Evolutionary conservation across 2,113 vertebrate genomes (phyloP).

Genomic region (Eptesicus fuscus): DNA sequence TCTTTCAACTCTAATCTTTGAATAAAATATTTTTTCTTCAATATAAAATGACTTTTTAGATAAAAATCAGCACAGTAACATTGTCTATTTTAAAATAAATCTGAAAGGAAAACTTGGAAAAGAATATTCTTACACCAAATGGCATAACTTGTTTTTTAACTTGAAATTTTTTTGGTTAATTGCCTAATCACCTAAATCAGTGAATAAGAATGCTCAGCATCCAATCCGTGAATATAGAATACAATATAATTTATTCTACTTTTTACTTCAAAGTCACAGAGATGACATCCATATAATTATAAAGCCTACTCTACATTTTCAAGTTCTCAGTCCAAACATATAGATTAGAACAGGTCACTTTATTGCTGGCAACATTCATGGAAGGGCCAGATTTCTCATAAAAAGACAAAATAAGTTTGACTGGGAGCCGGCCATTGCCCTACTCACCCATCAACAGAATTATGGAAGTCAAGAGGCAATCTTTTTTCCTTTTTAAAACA

Average conservation of each 20-base stretch:
- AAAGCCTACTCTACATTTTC: constrained; percentile 46
- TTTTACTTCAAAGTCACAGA: constrained; percentile 62
- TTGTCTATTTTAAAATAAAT: constrained; percentile 56
- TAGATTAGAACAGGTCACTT: constrained; percentile 66
- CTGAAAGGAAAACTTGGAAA: constrained; percentile 61
- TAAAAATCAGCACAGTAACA: constrained; percentile 68
- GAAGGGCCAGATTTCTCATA: constrained; percentile 49
- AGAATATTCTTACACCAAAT: constrained; percentile 63
- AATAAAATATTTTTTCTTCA: constrained; percentile 72
- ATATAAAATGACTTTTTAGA: constrained; percentile 72
- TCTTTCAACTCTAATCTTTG: constrained; percentile 65
- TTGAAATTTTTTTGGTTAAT: constrained; percentile 35
- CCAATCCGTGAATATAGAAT: constrained; percentile 73
- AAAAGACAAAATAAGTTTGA: constrained; percentile 38
- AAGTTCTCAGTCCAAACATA: constrained; percentile 58
- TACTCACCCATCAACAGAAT: constrained; percentile 54
- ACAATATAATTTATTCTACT: constrained; percentile 65
- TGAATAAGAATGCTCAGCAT: constrained; percentile 75
- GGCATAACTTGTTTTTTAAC: constrained; percentile 63
- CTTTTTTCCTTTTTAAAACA: constrained; percentile 57
- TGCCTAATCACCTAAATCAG: constrained; percentile 54
- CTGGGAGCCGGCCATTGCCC: neutral
- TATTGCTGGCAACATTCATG: constrained; percentile 77
- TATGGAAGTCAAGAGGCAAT: constrained; percentile 63
- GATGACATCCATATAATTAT: constrained; percentile 52